Evolutionary conservation across 2,113 vertebrate species (phyloP), one percentile per base, ranked within the genome.

Genomic region (Rhinoptilus africanus): DNA sequence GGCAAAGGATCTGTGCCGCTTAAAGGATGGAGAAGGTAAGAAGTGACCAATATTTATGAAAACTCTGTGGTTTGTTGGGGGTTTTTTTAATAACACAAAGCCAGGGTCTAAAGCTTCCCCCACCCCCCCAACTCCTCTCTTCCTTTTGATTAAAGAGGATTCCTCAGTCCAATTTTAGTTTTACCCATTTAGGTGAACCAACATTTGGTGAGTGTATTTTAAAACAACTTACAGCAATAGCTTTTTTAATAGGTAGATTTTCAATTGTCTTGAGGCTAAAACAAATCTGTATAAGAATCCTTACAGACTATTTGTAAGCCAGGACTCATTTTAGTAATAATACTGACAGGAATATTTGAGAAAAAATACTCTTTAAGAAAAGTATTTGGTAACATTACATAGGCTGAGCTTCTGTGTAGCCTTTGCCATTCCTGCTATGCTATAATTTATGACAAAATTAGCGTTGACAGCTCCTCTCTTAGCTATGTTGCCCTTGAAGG

Each of bases 11-110:
- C 96, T 3, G 97, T 98, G 68, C 99, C 99, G 1, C 96, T 99
- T 93, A 97, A 89, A 37, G 99, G 98, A 87, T 99, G 99, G 99
- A 99, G 98, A 97, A 98, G 99, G 99, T 99, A 99, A 98, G 86
- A 91, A 53, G 26, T 34, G 67, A 80, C 69, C 37, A 32, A 6
- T 51, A 56, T 86, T 66, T 68, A 35, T 72, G 24, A 69, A 89
- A 87, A 72, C 35, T 69, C n/a, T 34, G 14, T 12, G 18, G 4
- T 41, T 24, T 8, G 28, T 43, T 45, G 63, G 16, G 10, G 2
- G 13, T 41, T 57, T 53, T 60, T 19, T 12, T 20, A 47, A 37
- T 72, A 56, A 85, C 7, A 27, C 26, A 81, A 86, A 91, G 12
- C 15, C 7, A 43, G 13, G 4, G 4, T 35, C 35, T 57, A 35